Base-by-base conservation (phyloP, 2,113 vertebrate genomes). In the Sinocyclocheilus anshuiensis region DNA sequence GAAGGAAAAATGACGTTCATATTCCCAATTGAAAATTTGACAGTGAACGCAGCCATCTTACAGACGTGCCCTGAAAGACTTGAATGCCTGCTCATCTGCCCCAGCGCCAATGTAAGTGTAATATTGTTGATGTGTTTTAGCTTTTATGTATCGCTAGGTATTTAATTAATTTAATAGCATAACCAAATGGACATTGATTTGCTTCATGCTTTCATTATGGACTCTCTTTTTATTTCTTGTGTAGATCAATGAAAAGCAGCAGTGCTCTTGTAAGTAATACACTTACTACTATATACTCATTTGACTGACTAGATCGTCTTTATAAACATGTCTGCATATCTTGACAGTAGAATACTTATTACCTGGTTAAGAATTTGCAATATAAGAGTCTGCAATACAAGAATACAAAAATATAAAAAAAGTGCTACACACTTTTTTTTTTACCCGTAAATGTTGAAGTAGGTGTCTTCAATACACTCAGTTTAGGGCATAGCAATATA, bases 1-100 rank as follows among this genome's bases (percentile, higher is more conserved):
- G 4, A 42, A 42, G 69, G 69, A n/a, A 0, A n/a, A 1, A 11
- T 6, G 0, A 0, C 0, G 1, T 42, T 0, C 2, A 6, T n/a
- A 1, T 11, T 1, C 1, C 69, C 69, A 12, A 13, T 72, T 42
- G 10, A 22, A 6, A 42, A 6, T 1, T 22, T 39, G 39, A n/a
- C 69, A 12, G 69, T 4, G 2, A 72, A 72, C 5, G 39, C 36
- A 6, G 69, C 20, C 36, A 3, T 12, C 20, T 42, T 72, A 6
- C 8, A 12, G 20, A 42, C 36, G 1, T 42, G 18, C 20, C 69
- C 36, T 42, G 36, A 42, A 72, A 72, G 39, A 20, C 0, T 72
- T 6, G 18, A 22, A 42, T 42, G 9, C 4, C 69, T 72, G 33
- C 69, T 72, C 69, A 22, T 72, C 33, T 72, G 69, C 69, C 69